Evolutionary conservation across 2,888 invertebrate species (phyloP), one percentile per base, ranked within the genome.

Genomic region (Oscheius myriophilus): DNA sequence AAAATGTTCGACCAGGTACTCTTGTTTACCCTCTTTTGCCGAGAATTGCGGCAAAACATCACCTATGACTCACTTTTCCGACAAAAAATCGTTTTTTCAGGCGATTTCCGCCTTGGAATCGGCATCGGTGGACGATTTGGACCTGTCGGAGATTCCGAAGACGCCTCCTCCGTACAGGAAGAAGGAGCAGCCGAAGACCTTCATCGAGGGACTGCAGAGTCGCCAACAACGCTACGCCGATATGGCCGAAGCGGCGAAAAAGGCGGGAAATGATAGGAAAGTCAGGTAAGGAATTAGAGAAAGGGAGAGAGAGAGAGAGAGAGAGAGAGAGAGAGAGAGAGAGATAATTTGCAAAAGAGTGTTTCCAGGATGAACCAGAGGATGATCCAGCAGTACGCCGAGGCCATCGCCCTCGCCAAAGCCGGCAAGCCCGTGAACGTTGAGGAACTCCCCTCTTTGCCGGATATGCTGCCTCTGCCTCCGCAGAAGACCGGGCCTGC

Each of bases 91-190:
- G 7, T 51, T 23, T 23, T 49, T 74, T 18, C 53, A 78, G 75
- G 80, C 80, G 2, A 72, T 80, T 45, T 69, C 70, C 9, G 82
- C 79, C 0, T 57, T 82, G 3, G 73, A 70, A 61, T 49, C 57
- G 11, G 76, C 69, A 11, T 66, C 67, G 1, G 80, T 71, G 2
- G 81, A 79, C 12, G 77, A 80, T 26, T 66, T 84, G 53, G 83
- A 84, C 64, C 54, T 82, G 49, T 71, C 51, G 16, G 84, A 83
- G 26, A 79, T 84, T 62, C 84, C 84, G 21, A 71, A 76, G 16
- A 80, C 78, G 0, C 84, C 84, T 2, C 80, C 75, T 12, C 82
- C 82, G 4, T 84, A 84, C 61, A 67, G 66, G 67, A 68, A 63
- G 54, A 67, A 61, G 23, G 51, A 41, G 16, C 26, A 46, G n/a